Percentiles rank a stretch among this genome's conserved stretches.
Evolutionary conservation across 2,888 invertebrate genomes (phyloP).

Genomic region (Osedax fenrisi): DNA sequence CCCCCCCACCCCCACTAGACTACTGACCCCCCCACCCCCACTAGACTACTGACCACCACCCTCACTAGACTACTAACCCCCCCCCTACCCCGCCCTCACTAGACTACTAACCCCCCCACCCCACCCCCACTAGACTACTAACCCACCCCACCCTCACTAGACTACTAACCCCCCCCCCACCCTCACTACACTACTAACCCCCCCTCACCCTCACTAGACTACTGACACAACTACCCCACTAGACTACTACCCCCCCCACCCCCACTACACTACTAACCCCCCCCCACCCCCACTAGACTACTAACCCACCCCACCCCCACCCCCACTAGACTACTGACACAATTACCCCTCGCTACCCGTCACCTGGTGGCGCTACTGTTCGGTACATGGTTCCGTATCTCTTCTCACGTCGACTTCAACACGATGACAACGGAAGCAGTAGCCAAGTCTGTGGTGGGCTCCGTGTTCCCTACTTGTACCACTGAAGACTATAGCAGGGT

Average conservation of each 20-base stretch:
- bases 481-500: too few species aligned
- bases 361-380: conserved; percentile 82
- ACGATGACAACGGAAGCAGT: conserved; percentile 50
- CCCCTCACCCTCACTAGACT: not conserved
- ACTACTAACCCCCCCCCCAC: not conserved
- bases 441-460: conserved; percentile 49
- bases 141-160: not conserved
- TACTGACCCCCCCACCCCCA: not conserved
- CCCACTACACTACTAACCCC: not conserved
- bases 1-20: not conserved
- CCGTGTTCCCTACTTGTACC: conserved; percentile 49
- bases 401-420: conserved; percentile 47
- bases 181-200: not conserved
- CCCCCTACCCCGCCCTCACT: not conserved
- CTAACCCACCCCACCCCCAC: not conserved
- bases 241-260: not conserved
- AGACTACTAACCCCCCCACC: not conserved
- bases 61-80: not conserved
- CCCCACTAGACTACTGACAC: too few species aligned
- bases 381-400: conserved; percentile 64
- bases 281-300: not conserved
- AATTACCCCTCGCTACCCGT: conserved; percentile 53
- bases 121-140: not conserved
- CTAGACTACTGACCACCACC: not conserved
- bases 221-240: not conserved